A percentile compares a stretch with the other conserved stretches of the same genome.
These are phyloP conservation scores for Ephestia elutella DNA, from an alignment of 1,140 invertebrate genomes.

Conservation along the genomic window DNA sequence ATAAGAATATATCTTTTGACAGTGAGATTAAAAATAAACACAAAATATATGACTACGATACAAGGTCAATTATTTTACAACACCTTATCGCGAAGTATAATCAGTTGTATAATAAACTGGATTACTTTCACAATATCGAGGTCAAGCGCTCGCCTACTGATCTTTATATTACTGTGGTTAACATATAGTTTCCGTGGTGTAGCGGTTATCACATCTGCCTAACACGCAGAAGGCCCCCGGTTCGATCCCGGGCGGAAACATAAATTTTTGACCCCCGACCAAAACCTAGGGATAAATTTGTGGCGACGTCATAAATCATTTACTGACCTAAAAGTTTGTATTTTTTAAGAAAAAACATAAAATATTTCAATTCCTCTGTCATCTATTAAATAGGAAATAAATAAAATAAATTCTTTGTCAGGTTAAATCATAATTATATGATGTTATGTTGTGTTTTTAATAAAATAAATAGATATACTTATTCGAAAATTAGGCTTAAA, in stretches of 20 bases:
- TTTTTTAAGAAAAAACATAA: too few relatives aligned
- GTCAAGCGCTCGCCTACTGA: neutral
- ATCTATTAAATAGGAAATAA: too few relatives aligned
- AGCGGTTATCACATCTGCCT: slow-evolving; percentile 28
- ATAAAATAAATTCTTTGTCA: too few relatives aligned
- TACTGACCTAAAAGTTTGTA: too few relatives aligned
- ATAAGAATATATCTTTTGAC: neutral
- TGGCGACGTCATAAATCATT: too few relatives aligned
- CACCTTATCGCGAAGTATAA: neutral
- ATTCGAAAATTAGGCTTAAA: too few relatives aligned
- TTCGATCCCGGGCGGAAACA: slow-evolving; percentile 26
- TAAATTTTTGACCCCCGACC: neutral
- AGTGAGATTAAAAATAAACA: neutral
- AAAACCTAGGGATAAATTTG: too few relatives aligned
- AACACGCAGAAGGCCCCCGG: slow-evolving; percentile 26
- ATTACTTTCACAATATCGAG: slow-evolving; percentile 1
- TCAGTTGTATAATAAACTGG: slow-evolving; percentile 1
- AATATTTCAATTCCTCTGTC: too few relatives aligned
- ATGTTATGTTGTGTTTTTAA: too few relatives aligned
- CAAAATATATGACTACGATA: neutral
- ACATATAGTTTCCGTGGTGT: slow-evolving; percentile 21
- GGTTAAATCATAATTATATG: too few relatives aligned
- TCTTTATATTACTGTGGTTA: neutral
- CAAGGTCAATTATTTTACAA: neutral
- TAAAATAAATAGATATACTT: too few relatives aligned